A percentile compares a stretch with the other conserved stretches of the same genome.
Conservation (phyloP, 2,113 vertebrate species). For the Rhineura floridana region DNA sequence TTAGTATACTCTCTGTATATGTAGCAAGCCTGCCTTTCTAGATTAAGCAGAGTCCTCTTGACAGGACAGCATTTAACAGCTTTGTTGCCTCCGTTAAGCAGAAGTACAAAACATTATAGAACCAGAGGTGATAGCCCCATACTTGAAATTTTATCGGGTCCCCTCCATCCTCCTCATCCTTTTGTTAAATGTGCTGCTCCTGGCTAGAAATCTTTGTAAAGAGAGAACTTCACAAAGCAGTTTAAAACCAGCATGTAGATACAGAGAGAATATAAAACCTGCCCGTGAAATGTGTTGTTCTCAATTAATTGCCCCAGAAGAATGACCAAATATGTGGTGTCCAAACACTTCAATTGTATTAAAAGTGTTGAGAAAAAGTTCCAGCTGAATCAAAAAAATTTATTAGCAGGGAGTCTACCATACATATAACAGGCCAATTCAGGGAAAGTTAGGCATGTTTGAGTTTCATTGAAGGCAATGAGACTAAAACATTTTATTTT, state of each 20-base stretch:
- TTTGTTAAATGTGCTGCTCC: background rate
- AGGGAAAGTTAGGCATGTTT: background rate
- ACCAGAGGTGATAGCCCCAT: background rate
- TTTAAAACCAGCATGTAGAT: background rate
- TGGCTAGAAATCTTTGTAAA: background rate
- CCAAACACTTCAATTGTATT: background rate
- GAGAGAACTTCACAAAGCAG: background rate
- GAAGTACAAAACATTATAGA: background rate
- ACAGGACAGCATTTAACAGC: background rate
- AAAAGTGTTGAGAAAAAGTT: background rate
- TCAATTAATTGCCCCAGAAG: background rate
- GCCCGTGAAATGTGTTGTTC: background rate
- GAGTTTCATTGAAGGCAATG: background rate
- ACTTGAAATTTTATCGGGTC: no score
- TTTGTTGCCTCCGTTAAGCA: background rate
- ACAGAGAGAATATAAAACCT: background rate
- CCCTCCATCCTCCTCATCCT: background rate
- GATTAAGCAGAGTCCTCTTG: background rate
- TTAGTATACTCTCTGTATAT: accelerated
- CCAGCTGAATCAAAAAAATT: background rate
- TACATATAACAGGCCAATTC: background rate
- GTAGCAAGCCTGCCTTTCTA: background rate
- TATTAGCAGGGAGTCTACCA: background rate
- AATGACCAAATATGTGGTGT: constrained; percentile 3
- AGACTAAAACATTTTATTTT: background rate